phyloP scores from a whole-genome alignment of 2,888 invertebrate genomes.

The Epirrita christyi region DNA sequence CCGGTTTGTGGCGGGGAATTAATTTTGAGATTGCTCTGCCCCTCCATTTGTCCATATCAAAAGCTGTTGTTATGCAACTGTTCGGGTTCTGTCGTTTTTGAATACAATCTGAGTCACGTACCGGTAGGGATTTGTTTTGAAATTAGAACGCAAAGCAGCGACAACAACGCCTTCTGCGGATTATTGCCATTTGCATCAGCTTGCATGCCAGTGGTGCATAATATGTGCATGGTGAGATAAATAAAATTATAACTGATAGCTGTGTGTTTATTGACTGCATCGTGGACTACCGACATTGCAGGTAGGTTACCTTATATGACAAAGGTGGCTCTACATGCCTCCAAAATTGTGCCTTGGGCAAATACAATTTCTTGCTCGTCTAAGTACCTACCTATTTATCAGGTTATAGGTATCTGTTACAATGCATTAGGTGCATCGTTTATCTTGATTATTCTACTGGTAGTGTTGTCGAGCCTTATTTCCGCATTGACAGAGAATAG shows the following conservation, averaged over 20 bases:
- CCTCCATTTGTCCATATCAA: constrained; percentile 17
- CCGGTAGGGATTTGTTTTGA: constrained; percentile 82
- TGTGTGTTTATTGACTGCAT: not conserved
- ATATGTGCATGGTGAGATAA: constrained; percentile 23
- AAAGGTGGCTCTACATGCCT: not conserved
- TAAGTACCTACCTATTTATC: not conserved
- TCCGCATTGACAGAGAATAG: constrained; percentile 3
- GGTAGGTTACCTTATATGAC: not conserved
- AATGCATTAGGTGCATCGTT: not conserved
- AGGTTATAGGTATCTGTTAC: not conserved
- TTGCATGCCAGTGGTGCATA: constrained; percentile 26
- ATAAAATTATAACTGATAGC: not conserved
- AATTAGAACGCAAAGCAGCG: constrained; percentile 75
- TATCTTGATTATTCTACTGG: not conserved
- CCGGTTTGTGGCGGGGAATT: not conserved
- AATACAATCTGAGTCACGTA: constrained; percentile 83
- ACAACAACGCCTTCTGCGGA: constrained; percentile 76
- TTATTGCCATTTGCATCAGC: constrained; percentile 65
- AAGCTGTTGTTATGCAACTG: constrained; percentile 56
- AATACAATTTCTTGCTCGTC: not conserved
- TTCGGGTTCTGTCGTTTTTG: constrained; percentile 70
- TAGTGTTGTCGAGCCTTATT: not conserved
- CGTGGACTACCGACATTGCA: not conserved
- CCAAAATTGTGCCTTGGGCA: not conserved
- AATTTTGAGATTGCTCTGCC: not conserved